Base-by-base conservation (phyloP, 2,113 vertebrate species). In the Psilopsiagon aurifrons region DNA sequence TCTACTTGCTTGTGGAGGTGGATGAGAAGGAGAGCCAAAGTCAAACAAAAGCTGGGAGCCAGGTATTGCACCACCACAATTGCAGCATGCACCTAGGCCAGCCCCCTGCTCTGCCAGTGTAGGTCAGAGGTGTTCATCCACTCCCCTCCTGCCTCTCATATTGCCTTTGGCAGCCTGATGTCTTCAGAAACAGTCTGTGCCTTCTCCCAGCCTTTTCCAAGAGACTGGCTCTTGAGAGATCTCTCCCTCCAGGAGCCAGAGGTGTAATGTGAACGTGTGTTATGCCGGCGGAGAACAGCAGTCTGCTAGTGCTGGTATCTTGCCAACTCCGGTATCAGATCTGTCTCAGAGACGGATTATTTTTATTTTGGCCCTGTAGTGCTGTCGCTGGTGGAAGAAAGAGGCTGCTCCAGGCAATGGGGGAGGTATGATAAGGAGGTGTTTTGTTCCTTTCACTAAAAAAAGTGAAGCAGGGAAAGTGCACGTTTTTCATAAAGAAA, bases 1-100 rank as follows among this genome's bases (percentile, higher is more conserved):
- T 98, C 66, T 88, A 96, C 49, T 24, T 98, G n/a, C 94, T 98
- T 0, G 97, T 95, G 90, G 98, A 98, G 49, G 96, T 98, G 2
- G 99, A 99, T 27, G 98, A 98, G 19, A 98, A 98, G n/a, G 98
- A 99, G 17, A 87, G 95, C 52, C 97, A 88, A 79, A 92, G 79
- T 24, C 79, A 43, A 29, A 85, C 11, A 0, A 41, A 93, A 18
- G 7, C 81, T 8, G 97, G 87, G 64, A 95, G 90, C 86, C 98
- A 98, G 98, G 98, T 98, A 97, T 57, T 94, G 75, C 57, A 11
- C 23, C 43, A 77, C 57, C n/a, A 57, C 4, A 1, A 19, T 74
- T 67, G 57, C 25, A 75, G 62, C 24, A 55, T 83, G 27, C 25
- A 54, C n/a, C 52, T 43, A 68, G 41, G 23, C 57, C 52, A 52